A percentile compares a stretch with the other conserved stretches of the same genome.
phyloP scores from a whole-genome alignment of 2,113 vertebrate species.

The Proteles cristata region DNA sequence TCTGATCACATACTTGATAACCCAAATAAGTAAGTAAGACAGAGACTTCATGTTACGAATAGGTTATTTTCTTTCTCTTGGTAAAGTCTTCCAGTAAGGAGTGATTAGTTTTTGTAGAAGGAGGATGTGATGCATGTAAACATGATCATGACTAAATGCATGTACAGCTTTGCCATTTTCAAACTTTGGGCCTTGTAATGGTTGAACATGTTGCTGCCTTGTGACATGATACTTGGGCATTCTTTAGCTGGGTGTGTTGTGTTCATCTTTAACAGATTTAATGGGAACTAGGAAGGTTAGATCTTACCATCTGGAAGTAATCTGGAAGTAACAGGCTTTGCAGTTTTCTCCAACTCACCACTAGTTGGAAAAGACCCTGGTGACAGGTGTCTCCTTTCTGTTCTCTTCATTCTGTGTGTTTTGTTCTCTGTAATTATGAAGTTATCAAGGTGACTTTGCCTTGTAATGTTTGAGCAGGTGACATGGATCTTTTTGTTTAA shows the following conservation, averaged over 20 bases:
- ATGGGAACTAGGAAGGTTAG: background rate
- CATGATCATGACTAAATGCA: background rate
- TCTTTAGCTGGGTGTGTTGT: slow-evolving; percentile 46
- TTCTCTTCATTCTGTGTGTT: background rate
- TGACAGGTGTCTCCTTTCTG: background rate
- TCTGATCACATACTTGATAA: slow-evolving; percentile 90
- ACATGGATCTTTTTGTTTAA: background rate
- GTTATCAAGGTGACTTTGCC: background rate
- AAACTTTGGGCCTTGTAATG: background rate
- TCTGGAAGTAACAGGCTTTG: background rate
- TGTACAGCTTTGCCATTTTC: background rate
- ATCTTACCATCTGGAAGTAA: slow-evolving; percentile 45
- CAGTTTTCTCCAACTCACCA: background rate
- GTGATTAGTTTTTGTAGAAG: slow-evolving; percentile 56
- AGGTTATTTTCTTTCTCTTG: slow-evolving; percentile 72
- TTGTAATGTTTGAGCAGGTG: background rate
- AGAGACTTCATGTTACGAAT: slow-evolving; percentile 86
- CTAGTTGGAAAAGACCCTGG: background rate
- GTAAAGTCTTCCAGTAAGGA: slow-evolving; percentile 58
- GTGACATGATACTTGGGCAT: slow-evolving; percentile 28
- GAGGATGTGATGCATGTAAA: background rate
- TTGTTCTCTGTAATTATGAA: background rate
- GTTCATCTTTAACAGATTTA: slow-evolving; percentile 40
- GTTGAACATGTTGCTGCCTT: slow-evolving; percentile 19
- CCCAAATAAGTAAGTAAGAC: slow-evolving; percentile 88